phyloP scores from a whole-genome alignment of 2,888 invertebrate genomes.

The Ferrisia virgata region DNA sequence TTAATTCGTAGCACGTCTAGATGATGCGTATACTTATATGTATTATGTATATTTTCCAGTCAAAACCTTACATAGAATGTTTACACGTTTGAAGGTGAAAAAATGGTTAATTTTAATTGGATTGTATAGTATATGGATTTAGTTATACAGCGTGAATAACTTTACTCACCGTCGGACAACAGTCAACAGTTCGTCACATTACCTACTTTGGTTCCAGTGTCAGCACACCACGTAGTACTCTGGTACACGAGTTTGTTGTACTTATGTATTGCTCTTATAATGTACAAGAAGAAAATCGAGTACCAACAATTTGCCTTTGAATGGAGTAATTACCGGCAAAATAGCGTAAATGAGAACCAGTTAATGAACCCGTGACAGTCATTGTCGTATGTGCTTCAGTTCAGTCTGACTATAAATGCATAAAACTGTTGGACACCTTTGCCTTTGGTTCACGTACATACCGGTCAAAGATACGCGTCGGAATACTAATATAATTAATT shows the following conservation, averaged over 20 bases:
- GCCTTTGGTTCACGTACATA: background rate
- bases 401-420: background rate
- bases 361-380: slow-evolving; percentile 19
- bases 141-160: background rate
- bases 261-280: too few species aligned
- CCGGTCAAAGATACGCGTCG: background rate
- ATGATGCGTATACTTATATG: background rate
- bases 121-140: slow-evolving; percentile 13
- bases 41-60: background rate
- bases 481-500: slow-evolving; percentile 28
- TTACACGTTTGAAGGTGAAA: background rate
- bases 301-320: background rate
- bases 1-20: background rate
- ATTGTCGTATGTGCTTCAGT: background rate
- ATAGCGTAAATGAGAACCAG: background rate
- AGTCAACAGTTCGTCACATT: background rate
- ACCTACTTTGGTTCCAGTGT: too few species aligned
- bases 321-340: slow-evolving; percentile 6
- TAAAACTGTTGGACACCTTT: background rate
- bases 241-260: background rate
- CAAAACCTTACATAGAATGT: background rate
- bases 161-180: background rate
- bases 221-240: background rate
- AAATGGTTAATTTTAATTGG: slow-evolving; percentile 22
- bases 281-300: background rate